Conservation (phyloP, 2,113 vertebrate species). For the Lamprologus lemairii region DNA sequence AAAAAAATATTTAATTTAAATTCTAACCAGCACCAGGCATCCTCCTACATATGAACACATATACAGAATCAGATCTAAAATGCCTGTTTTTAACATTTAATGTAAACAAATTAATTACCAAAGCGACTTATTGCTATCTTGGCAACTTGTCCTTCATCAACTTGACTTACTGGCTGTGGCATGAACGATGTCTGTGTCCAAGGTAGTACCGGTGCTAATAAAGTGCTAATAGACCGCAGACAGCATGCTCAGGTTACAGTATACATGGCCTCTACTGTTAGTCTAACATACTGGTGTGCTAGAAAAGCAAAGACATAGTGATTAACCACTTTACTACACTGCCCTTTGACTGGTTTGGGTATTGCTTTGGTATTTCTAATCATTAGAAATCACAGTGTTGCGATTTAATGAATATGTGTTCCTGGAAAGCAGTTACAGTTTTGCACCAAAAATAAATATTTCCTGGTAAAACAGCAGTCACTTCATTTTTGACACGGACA, state of each 20-base stretch:
- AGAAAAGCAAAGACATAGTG: conserved; percentile 7
- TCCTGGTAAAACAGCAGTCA: conserved; percentile 19
- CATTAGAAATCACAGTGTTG: conserved; percentile 34
- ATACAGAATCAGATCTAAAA: conserved; percentile 60
- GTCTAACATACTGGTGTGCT: conserved; percentile 17
- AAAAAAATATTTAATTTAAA: conserved; percentile 41
- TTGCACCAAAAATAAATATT: conserved; percentile 47
- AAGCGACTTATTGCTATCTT: conserved; percentile 37
- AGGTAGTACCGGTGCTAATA: conserved; percentile 69
- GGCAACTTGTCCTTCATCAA: conserved; percentile 41
- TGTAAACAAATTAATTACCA: conserved; percentile 61
- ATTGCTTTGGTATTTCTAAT: conserved; percentile 29
- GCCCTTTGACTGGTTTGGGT: not conserved
- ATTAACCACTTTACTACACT: not conserved
- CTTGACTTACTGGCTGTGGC: conserved; percentile 30
- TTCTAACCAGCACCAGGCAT: conserved; percentile 12
- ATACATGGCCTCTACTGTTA: conserved; percentile 9
- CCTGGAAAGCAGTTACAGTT: conserved; percentile 23
- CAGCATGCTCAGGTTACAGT: conserved; percentile 44
- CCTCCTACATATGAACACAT: conserved; percentile 51
- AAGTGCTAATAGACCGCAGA: conserved; percentile 72
- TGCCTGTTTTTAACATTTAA: conserved; percentile 45
- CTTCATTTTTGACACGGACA: conserved; percentile 32
- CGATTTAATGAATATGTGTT: conserved; percentile 4
- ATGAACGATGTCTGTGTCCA: conserved; percentile 33